Conservation (phyloP, 2,888 invertebrate species). For the Callimorpha dominula region DNA sequence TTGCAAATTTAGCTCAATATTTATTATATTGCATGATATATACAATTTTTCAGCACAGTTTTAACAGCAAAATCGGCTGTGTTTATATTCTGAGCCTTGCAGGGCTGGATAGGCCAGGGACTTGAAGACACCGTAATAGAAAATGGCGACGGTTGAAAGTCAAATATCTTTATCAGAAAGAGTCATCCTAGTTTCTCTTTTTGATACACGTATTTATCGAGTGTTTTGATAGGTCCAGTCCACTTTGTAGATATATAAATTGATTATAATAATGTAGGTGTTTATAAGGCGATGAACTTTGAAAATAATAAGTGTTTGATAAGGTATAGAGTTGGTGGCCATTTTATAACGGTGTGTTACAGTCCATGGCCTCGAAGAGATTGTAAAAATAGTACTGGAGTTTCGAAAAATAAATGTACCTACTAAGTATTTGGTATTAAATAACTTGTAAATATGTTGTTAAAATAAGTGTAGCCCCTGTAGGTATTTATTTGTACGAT, state of each 20-base stretch:
- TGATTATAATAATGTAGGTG: conserved; percentile 40
- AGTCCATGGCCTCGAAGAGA: conserved; percentile 26
- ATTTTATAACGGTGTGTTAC: conserved; percentile 17
- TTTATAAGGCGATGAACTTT: conserved; percentile 44
- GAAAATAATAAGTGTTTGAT: conserved; percentile 23
- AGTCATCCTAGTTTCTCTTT: conserved; percentile 14
- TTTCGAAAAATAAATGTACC: conserved; percentile 67
- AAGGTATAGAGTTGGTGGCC: conserved; percentile 17
- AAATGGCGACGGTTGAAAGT: conserved; percentile 15
- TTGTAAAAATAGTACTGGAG: conserved; percentile 50
- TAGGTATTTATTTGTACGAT: conserved; percentile 86
- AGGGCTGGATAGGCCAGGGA: conserved; percentile 22
- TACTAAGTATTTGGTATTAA: conserved; percentile 69
- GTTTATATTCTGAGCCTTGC: conserved; percentile 11
- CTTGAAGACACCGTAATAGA: conserved; percentile 18
- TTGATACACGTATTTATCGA: conserved; percentile 11
- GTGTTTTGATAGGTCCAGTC: conserved; percentile 32
- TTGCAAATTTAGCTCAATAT: conserved; percentile 31
- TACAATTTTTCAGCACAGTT: neutral
- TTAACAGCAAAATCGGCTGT: conserved; percentile 24
- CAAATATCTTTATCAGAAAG: conserved; percentile 20
- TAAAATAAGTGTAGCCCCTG: conserved; percentile 79
- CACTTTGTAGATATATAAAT: conserved; percentile 42
- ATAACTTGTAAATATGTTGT: conserved; percentile 82
- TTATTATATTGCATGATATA: conserved; percentile 6